Percentiles rank a stretch among this genome's conserved stretches.
Conservation (phyloP, 2,888 invertebrate species). For the Leptopilina syphax region DNA sequence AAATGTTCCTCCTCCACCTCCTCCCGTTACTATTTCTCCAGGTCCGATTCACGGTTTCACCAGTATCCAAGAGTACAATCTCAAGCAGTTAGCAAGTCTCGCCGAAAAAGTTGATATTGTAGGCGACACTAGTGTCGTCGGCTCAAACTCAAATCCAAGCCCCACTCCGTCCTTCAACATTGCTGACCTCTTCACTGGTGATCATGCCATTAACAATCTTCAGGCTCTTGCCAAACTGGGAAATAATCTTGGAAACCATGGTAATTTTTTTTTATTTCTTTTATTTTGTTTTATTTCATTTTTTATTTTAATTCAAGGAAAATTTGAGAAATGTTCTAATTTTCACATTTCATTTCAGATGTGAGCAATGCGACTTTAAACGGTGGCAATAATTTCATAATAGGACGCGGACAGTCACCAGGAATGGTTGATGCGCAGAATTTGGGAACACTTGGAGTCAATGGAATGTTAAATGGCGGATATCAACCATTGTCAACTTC, state of each 20-base stretch:
- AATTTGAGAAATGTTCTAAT: background rate
- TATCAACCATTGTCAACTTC: slow-evolving; percentile 79
- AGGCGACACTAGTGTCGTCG: slow-evolving; percentile 70
- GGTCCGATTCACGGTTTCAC: slow-evolving; percentile 79
- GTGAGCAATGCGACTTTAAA: slow-evolving; percentile 77
- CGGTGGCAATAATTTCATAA: slow-evolving; percentile 77
- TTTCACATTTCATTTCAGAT: slow-evolving; percentile 69
- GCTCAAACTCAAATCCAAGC: slow-evolving; percentile 78
- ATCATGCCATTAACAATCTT: slow-evolving; percentile 91
- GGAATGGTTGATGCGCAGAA: slow-evolving; percentile 78
- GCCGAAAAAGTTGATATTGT: slow-evolving; percentile 82
- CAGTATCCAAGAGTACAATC: slow-evolving; percentile 91
- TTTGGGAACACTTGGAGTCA: slow-evolving; percentile 68
- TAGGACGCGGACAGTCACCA: slow-evolving; percentile 81
- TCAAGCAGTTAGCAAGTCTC: slow-evolving; percentile 89
- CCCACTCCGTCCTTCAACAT: slow-evolving; percentile 84
- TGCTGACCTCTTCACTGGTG: slow-evolving; percentile 87
- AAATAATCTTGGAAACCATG: slow-evolving; percentile 78
- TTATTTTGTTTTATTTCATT: background rate
- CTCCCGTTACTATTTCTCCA: slow-evolving; percentile 73
- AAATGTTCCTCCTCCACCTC: slow-evolving; percentile 74
- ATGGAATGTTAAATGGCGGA: slow-evolving; percentile 78
- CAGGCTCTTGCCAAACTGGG: slow-evolving; percentile 94
- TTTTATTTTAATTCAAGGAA: background rate
- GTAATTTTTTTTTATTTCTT: slow-evolving; percentile 62